Conservation (phyloP, 2,888 invertebrate species). For the Phalera bucephala region DNA sequence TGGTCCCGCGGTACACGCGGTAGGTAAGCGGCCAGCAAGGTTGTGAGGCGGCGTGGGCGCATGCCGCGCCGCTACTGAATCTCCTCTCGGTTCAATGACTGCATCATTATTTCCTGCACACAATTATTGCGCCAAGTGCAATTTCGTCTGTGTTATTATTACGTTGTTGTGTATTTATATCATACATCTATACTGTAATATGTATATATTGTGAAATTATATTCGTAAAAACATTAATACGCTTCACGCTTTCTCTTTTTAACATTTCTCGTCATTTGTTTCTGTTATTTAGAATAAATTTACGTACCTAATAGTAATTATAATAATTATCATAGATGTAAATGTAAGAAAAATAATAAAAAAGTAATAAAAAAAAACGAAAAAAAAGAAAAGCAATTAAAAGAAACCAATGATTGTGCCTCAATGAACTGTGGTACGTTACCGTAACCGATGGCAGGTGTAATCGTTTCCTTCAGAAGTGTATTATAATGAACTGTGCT, state of each 20-base stretch:
- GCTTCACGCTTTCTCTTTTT: constrained; percentile 80
- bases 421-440: constrained; percentile 83
- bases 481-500: constrained; percentile 67
- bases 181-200: constrained; percentile 77
- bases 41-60: constrained; percentile 60
- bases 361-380: constrained; percentile 47
- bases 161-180: constrained; percentile 82
- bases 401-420: constrained; percentile 83
- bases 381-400: constrained; percentile 74
- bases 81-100: constrained; percentile 80
- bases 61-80: constrained; percentile 62
- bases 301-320: constrained; percentile 82
- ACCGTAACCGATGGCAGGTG: constrained; percentile 80
- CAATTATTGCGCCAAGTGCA: constrained; percentile 77
- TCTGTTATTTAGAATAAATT: constrained; percentile 83
- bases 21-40: constrained; percentile 43
- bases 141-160: constrained; percentile 81
- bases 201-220: constrained; percentile 82
- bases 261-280: constrained; percentile 79
- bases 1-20: too few species aligned
- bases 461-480: constrained; percentile 70
- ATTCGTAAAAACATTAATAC: constrained; percentile 79
- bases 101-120: constrained; percentile 77
- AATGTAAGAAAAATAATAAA: constrained; percentile 52
- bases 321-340: constrained; percentile 77